Base-by-base conservation (phyloP, 2,113 vertebrate species). In the Pseudolaguvia tuberculata region DNA sequence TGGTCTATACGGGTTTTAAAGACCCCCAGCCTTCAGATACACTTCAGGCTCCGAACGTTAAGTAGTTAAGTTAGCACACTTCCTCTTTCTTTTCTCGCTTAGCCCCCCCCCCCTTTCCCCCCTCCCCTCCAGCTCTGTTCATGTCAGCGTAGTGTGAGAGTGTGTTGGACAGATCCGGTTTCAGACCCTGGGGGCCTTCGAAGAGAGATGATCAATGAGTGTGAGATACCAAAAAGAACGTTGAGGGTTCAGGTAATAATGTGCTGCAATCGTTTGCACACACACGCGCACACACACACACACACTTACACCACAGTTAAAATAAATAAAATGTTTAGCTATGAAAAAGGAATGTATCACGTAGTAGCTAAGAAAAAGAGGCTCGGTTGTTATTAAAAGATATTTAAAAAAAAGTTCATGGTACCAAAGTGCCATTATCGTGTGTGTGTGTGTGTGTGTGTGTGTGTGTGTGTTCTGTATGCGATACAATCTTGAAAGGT, bases 11-110 rank as follows among this genome's bases (percentile, higher is more conserved):
- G 78, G 69, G 77, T 78, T 58, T 42, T 45, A 39, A 8, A 78
- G 45, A 80, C 48, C 78, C 78, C 47, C 78, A 78, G 67, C 1
- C 68, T 56, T 53, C 58, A 55, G 75, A 55, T 27, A 18, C 50
- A 65, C 66, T 71, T 61, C 75, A 81, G 70, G 78, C 79, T 84
- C 76, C 59, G 63, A 79, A 69, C 35, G 29, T 78, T 81, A 73
- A 83, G 85, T 84, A 78, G 82, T 88, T 89, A 88, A 89, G 86
- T 87, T 86, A 70, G 66, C 65, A 13, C 66, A 35, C 66, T 39
- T 13, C 66, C 70, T 52, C 8, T 48, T 68, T 51, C 47, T 58
- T 42, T 58, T 58, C 66, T 65, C 50, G 31, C 67, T n/a, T 63
- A 61, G 66, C 72, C 52, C 65, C 68, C 66, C 50, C 66, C 58